These are phyloP conservation scores for Diogma glabrata DNA, from an alignment of 2,888 invertebrate species.

Conservation along the genomic window DNA sequence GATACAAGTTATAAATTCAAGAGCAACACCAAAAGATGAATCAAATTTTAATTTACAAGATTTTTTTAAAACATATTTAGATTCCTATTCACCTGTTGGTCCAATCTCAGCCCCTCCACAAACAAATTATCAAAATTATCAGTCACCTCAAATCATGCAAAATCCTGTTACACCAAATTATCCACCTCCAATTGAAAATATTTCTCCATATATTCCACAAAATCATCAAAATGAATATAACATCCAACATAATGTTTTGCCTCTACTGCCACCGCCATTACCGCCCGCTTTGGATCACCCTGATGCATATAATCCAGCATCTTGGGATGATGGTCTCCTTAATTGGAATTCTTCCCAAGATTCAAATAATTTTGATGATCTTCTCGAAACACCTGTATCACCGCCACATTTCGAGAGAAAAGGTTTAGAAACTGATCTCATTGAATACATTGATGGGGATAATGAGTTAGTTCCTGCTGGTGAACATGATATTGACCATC, in stretches of 20 bases:
- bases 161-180: constrained; percentile 5
- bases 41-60: constrained; percentile 30
- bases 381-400: constrained; percentile 50
- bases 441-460: constrained; percentile 51
- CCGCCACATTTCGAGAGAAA: constrained; percentile 54
- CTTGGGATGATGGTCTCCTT: constrained; percentile 38
- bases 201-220: not conserved
- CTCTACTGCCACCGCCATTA: constrained; percentile 32
- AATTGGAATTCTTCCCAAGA: constrained; percentile 27
- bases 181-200: not conserved
- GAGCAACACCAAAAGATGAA: constrained; percentile 41
- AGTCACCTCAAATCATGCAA: constrained; percentile 8
- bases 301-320: constrained; percentile 34
- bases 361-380: constrained; percentile 31
- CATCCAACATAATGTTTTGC: not conserved
- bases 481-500: constrained; percentile 45
- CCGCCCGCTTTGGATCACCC: constrained; percentile 29
- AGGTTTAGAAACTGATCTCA: constrained; percentile 40
- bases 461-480: constrained; percentile 30
- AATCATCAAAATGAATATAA: not conserved
- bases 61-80: constrained; percentile 38
- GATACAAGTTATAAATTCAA: constrained; percentile 46
- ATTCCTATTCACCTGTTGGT: constrained; percentile 22
- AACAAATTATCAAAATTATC: constrained; percentile 22
- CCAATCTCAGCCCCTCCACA: constrained; percentile 18